Base-by-base conservation (phyloP, 1,140 invertebrate species). In the Campoletis sonorensis region DNA sequence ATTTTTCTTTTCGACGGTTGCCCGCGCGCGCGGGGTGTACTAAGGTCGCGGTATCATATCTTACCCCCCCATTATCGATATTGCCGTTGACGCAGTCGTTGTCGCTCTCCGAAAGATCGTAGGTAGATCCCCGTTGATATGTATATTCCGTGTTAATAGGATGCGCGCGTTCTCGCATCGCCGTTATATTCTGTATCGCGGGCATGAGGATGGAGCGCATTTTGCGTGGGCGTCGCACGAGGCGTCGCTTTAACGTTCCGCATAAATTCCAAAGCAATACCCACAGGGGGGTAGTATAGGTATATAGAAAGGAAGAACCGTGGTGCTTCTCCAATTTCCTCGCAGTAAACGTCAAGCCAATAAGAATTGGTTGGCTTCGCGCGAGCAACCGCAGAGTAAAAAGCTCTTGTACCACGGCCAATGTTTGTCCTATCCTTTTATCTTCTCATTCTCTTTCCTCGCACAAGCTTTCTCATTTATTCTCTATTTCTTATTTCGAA, bases 181-280 rank as follows among this genome's bases (percentile, higher is more conserved):
- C 83, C 83, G 83, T 84, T 84, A 84, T 81, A 81, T 81, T 84
- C 83, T 84, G 81, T 84, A n/a, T n/a, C n/a, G n/a, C 83, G 81
- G 54, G 82, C 79, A 80, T 81, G 37, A 79, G 78, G 64, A 67
- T 79, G 70, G 72, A 83, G 67, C 75, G 79, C 26, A 30, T 75
- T 26, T 67, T 40, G 86, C 83, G 89, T 90, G 86, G 89, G 89
- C 87, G 88, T 88, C 86, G 83, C 75, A 79, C 86, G 86, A 90
- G 86, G 86, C 88, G 86, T 90, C 86, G 85, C 86, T 88, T 88
- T 88, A 88, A 87, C 88, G 85, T 87, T 87, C 81, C 81, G 86
- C 85, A 89, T 90, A 90, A 89, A 90, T 90, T 89, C 85, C 85
- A 72, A 33, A 51, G 78, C 70, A 81, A 81, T 79, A 70, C 37